Conservation (phyloP, 2,888 invertebrate species). For the Acronicta psi region DNA sequence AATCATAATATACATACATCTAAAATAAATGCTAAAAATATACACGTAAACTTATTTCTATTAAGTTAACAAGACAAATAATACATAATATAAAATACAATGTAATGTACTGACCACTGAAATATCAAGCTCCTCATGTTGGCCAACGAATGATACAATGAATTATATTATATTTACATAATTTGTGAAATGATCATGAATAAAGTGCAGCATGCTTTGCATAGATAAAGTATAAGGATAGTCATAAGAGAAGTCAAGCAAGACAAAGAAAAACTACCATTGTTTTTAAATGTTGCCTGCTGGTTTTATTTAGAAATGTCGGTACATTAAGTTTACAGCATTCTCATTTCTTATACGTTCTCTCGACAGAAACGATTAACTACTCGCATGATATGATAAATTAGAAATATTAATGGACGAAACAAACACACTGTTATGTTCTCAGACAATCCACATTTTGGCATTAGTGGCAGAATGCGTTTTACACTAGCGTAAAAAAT, state of each 20-base stretch:
- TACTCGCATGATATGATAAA: conserved; percentile 21
- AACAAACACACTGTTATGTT: conserved; percentile 44
- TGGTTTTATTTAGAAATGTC: conserved; percentile 35
- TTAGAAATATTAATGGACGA: conserved; percentile 28
- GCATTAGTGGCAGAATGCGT: conserved; percentile 43
- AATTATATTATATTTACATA: conserved; percentile 55
- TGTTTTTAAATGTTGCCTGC: conserved; percentile 35
- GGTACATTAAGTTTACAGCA: conserved; percentile 23
- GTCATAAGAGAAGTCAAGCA: conserved; percentile 19
- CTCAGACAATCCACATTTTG: conserved; percentile 45
- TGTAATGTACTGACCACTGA: conserved; percentile 59
- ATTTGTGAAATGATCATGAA: conserved; percentile 37
- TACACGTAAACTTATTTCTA: conserved; percentile 69
- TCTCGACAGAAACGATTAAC: conserved; percentile 6
- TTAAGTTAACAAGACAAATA: conserved; percentile 60
- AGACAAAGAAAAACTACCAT: conserved; percentile 32
- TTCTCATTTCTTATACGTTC: conserved; percentile 15
- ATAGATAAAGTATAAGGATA: conserved; percentile 34
- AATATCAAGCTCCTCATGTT: conserved; percentile 41
- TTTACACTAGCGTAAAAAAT: conserved; percentile 41
- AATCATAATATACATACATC: conserved; percentile 75
- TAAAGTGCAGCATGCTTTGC: conserved; percentile 43
- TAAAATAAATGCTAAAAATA: conserved; percentile 76
- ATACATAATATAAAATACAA: conserved; percentile 59
- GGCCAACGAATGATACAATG: conserved; percentile 39